phyloP scores from a whole-genome alignment of 2,888 invertebrate genomes.

The Argynnis bischoffii region DNA sequence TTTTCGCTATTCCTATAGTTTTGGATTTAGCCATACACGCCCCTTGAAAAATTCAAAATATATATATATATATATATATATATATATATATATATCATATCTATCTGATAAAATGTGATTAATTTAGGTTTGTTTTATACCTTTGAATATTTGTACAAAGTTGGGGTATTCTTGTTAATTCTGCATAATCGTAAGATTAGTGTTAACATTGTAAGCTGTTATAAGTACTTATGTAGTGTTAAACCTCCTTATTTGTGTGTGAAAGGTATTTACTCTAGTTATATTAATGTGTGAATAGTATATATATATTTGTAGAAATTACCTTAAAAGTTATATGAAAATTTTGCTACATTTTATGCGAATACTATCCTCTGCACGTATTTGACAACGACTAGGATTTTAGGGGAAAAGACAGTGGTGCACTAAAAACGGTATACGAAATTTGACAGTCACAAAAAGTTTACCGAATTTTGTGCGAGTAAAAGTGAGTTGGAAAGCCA shows the following conservation, averaged over 20 bases:
- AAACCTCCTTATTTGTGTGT: no score
- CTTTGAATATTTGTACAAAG: not conserved
- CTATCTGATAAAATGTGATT: not conserved
- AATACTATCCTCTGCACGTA: not conserved
- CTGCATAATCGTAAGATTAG: not conserved
- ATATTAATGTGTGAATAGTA: no score
- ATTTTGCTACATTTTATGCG: no score
- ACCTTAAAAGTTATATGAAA: no score
- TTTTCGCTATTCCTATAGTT: no score
- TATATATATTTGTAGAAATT: no score
- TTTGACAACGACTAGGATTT: conserved; percentile 1
- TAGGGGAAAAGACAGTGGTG: conserved; percentile 7
- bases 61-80: no score
- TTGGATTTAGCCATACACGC: no score
- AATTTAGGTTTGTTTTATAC: not conserved
- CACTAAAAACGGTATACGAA: conserved; percentile 1
- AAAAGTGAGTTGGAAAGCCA: conserved; percentile 25
- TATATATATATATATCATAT: no score
- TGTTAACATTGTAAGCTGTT: not conserved
- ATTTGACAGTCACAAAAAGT: conserved; percentile 23
- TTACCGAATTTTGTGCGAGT: conserved; percentile 22
- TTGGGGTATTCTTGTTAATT: not conserved
- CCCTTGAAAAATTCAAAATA: no score
- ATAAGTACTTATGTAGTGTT: no score
- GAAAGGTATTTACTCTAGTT: no score